Evolutionary conservation across 2,113 vertebrate genomes (phyloP).

Genomic region (Anhinga rufa): DNA sequence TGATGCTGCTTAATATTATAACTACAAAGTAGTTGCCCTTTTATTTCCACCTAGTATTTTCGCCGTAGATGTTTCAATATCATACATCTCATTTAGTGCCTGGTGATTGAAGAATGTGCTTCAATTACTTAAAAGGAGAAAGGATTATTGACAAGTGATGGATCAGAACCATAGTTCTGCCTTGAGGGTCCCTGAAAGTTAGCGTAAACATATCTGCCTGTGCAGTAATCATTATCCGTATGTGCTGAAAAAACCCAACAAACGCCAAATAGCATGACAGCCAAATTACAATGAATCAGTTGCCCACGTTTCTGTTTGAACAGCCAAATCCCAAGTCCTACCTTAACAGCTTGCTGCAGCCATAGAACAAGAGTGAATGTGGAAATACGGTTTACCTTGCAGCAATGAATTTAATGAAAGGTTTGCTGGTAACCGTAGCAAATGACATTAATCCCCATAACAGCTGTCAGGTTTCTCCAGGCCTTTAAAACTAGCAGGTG

Average conservation of each 20-base stretch:
- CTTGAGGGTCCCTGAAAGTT: not conserved
- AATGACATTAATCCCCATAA: conserved; percentile 19
- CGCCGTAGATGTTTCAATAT: not conserved
- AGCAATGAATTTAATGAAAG: conserved; percentile 24
- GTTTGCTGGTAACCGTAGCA: conserved; percentile 29
- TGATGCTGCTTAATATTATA: conserved; percentile 7
- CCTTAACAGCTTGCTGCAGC: not conserved
- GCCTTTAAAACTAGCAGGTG: not conserved
- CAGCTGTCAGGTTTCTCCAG: conserved; percentile 10
- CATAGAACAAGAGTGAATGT: not conserved
- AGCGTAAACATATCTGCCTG: not conserved
- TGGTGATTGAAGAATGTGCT: not conserved
- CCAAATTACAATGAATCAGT: not conserved
- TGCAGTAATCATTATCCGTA: not conserved
- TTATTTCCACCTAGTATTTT: not conserved
- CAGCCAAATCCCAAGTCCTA: not conserved
- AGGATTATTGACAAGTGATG: not conserved
- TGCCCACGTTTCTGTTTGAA: not conserved
- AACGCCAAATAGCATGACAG: not conserved
- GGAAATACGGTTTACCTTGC: conserved; percentile 16
- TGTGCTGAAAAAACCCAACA: not conserved
- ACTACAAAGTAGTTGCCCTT: conserved; percentile 7
- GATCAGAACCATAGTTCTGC: not conserved
- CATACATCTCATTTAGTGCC: not conserved
- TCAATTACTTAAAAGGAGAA: not conserved